Conservation (phyloP, 2,888 invertebrate species). For the Halictus ligatus region DNA sequence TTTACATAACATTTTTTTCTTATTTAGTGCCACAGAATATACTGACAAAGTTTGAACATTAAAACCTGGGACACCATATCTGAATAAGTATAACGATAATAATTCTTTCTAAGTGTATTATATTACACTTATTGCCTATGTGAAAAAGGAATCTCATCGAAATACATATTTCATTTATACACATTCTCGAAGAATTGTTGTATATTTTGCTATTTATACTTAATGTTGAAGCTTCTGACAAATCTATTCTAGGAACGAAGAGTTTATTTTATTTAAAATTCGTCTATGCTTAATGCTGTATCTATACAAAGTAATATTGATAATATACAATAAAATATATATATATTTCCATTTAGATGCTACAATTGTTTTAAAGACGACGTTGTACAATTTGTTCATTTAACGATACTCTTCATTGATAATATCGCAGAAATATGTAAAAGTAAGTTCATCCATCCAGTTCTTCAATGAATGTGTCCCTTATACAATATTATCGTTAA, state of each 20-base stretch:
- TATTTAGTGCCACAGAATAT: too few species aligned
- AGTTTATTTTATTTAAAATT: constrained; percentile 37
- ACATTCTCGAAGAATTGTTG: constrained; percentile 52
- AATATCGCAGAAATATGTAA: constrained; percentile 4
- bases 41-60: too few species aligned
- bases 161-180: constrained; percentile 46
- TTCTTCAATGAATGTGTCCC: constrained; percentile 28
- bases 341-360: constrained; percentile 28
- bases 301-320: constrained; percentile 19
- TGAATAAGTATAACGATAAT: constrained; percentile 13
- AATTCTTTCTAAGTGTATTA: constrained; percentile 24
- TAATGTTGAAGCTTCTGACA: constrained; percentile 18
- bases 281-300: constrained; percentile 21
- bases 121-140: constrained; percentile 53
- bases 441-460: constrained; percentile 32
- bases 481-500: constrained; percentile 19
- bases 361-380: constrained; percentile 23
- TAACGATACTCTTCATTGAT: constrained; percentile 4
- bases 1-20: too few species aligned
- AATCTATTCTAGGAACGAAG: constrained; percentile 25
- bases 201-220: constrained; percentile 55
- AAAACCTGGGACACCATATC: neutral
- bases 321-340: neutral
- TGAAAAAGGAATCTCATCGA: constrained; percentile 57
- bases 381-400: constrained; percentile 18